Base-by-base conservation (phyloP, 2,888 invertebrate species). In the Torymus tubicola region DNA sequence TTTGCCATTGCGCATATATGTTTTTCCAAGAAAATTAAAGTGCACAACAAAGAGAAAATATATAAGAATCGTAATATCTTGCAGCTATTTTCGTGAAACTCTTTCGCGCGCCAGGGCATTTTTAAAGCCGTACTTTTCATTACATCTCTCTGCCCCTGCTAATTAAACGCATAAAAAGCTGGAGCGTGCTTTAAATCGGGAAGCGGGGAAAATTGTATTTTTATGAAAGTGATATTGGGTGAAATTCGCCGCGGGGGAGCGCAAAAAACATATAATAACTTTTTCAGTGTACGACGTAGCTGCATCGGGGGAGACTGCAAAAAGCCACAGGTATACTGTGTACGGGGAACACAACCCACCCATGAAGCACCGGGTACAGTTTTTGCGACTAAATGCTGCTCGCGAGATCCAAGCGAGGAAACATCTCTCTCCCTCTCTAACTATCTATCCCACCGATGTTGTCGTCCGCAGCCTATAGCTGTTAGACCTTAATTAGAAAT, bases 401-500 rank as follows among this genome's bases (percentile, higher is more conserved):
- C 5, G 52, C n/a, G 55, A 76, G 63, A 76, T 53, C 60, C 50
- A 31, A 31, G 31, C 4, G 31, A 31, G 31, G 31, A 31, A 31
- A 8, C 31, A 31, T 2, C 31, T 31, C 31, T 31, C 31, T 31
- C 31, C 8, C 31, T 3, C 31, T 3, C 31, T 31, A 3, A 5
- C 31, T 31, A 31, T 18, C n/a, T 50, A 65, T 65, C 58, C 21
- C 57, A 2, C 61, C 65, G 68, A 78, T 68, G 68, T 68, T 78
- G 78, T 78, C 78, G 57, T 53, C 68, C 57, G 14, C 78, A 73
- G 78, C 61, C 21, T 73, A n/a, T n/a, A n/a, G 64, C 55, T 74
- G 84, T 86, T 87, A 86, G 85, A 83, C 81, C 85, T 85, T 89
- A 88, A 89, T 89, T 88, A 88, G 87, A 86, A 88, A 88, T 89